Base-by-base conservation (phyloP, 2,797 vertebrate genomes). In the Chromis chromis region DNA sequence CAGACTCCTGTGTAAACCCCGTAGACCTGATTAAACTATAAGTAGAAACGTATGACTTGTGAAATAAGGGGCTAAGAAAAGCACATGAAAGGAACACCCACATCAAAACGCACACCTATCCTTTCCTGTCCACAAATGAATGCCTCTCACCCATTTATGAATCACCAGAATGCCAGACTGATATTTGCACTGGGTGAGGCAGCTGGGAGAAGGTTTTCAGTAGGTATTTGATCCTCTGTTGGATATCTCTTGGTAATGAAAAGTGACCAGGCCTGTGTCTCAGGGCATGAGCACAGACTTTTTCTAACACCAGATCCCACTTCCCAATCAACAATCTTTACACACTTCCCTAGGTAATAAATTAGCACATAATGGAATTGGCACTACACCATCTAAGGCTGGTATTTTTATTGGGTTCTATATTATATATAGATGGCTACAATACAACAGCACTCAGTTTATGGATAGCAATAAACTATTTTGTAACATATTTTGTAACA, bases 121-220 rank as follows among this genome's bases (percentile, higher is more conserved):
- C 46, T 74, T 78, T 74, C 44, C 72, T 65, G 49, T 25, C 68
- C 52, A 69, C 59, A 86, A 78, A 75, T 76, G 67, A 87, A 84
- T 58, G 52, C 62, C 75, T 88, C 65, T 79, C 71, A 57, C 74
- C 55, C 55, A 76, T 76, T 84, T 82, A 86, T 90, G 88, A 91
- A 87, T 91, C 82, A 92, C 76, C 60, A 76, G 33, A 84, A 84
- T 82, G 64, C 65, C 64, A 78, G 74, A 75, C 50, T 88, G 79
- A 82, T 90, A 81, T 90, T 88, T 90, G 82, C 73, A 70, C 39
- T 85, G 88, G 88, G 88, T 83, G 85, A 92, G 88, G 81, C 87
- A 77, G 70, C 58, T 53, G 44, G 56, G 52, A 73, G 36, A 74
- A 54, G 39, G 63, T 65, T 73, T 75, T 75, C 56, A 82, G 52